Base-by-base conservation (phyloP, 2,797 vertebrate genomes). In the Phataginus tricuspis region DNA sequence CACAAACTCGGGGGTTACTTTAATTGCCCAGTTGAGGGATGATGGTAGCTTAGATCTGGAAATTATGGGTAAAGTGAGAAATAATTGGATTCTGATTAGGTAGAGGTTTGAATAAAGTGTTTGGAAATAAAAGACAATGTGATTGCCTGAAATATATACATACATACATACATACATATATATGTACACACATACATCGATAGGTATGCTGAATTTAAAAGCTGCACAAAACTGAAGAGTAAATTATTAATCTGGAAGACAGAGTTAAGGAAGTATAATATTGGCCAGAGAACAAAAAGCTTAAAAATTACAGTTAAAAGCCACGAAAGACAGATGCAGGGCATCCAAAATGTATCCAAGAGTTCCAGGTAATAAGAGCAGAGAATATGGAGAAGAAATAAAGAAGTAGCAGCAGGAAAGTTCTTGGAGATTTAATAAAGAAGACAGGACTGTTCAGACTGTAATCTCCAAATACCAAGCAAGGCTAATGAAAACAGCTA, bases 161-260 rank as follows among this genome's bases (percentile, higher is more conserved):
- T 45, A 53, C 45, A 57, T 72, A 42, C 12, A 57, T 39, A 69
- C 25, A n/a, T 45, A 53, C 45, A 57, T 72, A 42, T 9, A 57
- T 39, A 69, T 19, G 29, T 45, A 53, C 12, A 59, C 27, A 53
- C 10, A 42, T 18, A 78, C 1, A 75, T 16, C 6, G 27, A 45
- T 72, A 31, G 39, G 68, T 74, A 7, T 42, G 3, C 12, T 85
- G 29, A 75, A 51, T 64, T 71, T 80, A 77, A 95, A 86, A 69
- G 42, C 25, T 34, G 3, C 13, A 94, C 27, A 94, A 45, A 83
- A 45, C 12, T 25, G 8, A 75, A 71, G 23, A 87, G 4, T 29
- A 80, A 69, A 91, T 87, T 80, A 84, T 90, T 94, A 78, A 42
- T 69, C 68, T 66, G 13, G 25, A 87, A 92, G 39, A 8, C 18